Evolutionary conservation across 2,113 vertebrate species (phyloP).

Genomic region (Thalassarche chlororhynchos): DNA sequence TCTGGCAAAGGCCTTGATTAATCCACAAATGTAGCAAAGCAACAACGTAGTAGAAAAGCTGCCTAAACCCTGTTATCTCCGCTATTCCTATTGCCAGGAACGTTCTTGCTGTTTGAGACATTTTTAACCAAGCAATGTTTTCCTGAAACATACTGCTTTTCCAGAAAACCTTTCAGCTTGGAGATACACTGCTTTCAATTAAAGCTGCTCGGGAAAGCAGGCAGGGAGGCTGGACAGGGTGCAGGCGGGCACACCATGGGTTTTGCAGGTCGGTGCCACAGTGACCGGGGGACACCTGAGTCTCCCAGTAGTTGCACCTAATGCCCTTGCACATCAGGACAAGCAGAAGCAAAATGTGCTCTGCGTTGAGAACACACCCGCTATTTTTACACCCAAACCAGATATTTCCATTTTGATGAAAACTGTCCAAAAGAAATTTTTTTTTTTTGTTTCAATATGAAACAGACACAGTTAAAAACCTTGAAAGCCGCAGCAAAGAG

Average conservation of each 20-base stretch:
- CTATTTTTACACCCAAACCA: not conserved
- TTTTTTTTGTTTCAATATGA: not conserved
- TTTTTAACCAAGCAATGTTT: not conserved
- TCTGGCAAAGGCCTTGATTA: not conserved
- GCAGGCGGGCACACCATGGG: not conserved
- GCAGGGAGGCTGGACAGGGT: not conserved
- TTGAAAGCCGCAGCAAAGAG: not conserved
- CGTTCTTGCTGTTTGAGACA: not conserved
- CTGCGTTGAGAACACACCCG: not conserved
- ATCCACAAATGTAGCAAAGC: not conserved
- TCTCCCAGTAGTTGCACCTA: not conserved
- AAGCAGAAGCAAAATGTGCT: not conserved
- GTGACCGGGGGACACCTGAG: accelerated
- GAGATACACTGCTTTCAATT: not conserved
- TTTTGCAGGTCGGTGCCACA: not conserved
- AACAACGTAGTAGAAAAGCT: not conserved
- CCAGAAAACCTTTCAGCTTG: not conserved
- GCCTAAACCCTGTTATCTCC: not conserved
- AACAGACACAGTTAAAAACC: not conserved
- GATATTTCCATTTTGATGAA: not conserved
- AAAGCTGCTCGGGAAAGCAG: not conserved
- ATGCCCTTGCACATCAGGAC: not conserved
- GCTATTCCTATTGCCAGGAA: not conserved
- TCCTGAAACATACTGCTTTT: not conserved
- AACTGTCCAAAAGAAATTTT: accelerated